Evolutionary conservation across 2,113 vertebrate species (phyloP).

Genomic region (Thalassarche chlororhynchos): DNA sequence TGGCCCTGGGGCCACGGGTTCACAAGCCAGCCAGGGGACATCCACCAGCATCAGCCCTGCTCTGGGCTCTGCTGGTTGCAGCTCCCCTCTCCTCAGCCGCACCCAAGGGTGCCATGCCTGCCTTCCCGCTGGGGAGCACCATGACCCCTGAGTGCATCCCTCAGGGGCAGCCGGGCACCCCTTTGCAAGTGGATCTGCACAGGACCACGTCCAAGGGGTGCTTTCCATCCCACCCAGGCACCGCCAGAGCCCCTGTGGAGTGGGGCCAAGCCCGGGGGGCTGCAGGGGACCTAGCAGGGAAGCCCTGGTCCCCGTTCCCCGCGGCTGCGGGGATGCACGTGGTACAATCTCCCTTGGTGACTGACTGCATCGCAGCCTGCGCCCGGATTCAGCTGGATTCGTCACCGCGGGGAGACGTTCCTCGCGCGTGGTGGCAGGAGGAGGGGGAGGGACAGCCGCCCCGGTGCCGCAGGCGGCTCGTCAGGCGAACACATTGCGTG

Average conservation of each 20-base stretch:
- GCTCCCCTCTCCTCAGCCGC: background rate
- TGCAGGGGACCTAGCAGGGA: background rate
- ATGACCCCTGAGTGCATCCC: background rate
- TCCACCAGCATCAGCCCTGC: background rate
- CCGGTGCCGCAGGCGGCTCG: background rate
- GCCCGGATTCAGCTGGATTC: conserved; percentile 59
- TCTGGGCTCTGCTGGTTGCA: background rate
- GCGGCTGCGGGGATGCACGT: conserved; percentile 33
- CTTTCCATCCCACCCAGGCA: background rate
- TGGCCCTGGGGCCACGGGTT: background rate
- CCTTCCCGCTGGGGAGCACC: rapidly evolving
- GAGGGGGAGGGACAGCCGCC: background rate
- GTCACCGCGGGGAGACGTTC: conserved; percentile 50
- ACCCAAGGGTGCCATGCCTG: background rate
- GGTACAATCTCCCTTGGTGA: conserved; percentile 70
- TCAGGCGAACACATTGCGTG: rapidly evolving
- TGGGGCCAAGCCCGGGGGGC: background rate
- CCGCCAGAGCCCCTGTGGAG: background rate
- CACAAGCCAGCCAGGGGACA: background rate
- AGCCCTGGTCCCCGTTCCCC: background rate
- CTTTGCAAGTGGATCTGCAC: background rate
- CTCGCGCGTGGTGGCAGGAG: background rate
- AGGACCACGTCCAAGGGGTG: background rate
- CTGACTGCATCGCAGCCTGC: conserved; percentile 54
- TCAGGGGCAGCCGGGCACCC: background rate